Percentiles rank a stretch among this genome's conserved stretches.
phyloP scores from a whole-genome alignment of 2,113 vertebrate genomes.

The Myodes glareolus region DNA sequence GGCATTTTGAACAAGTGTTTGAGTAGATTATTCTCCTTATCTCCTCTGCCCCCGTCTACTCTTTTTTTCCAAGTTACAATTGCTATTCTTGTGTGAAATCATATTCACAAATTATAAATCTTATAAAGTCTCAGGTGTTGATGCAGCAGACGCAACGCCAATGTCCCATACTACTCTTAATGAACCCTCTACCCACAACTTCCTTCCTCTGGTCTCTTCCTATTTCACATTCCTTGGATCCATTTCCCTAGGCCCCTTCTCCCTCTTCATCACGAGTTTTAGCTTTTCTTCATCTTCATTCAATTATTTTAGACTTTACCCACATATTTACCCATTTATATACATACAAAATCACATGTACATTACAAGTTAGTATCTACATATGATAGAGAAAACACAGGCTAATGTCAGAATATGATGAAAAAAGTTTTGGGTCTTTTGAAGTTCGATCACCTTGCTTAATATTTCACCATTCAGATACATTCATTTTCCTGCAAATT shows the following conservation, averaged over 20 bases:
- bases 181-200: neutral
- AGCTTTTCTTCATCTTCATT: neutral
- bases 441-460: neutral
- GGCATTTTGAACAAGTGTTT: neutral
- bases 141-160: neutral
- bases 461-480: neutral
- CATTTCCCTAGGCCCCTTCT: neutral
- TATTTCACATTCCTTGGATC: neutral
- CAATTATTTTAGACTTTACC: neutral
- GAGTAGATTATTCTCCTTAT: neutral
- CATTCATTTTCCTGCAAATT: neutral
- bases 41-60: neutral
- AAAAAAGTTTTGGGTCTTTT: neutral
- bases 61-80: neutral
- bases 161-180: neutral
- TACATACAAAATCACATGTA: neutral
- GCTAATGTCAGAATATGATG: neutral
- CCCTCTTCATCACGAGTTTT: neutral
- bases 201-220: neutral
- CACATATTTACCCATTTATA: neutral
- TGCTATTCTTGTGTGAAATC: neutral
- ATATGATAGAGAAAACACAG: neutral
- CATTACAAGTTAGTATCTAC: neutral
- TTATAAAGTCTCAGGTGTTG: neutral
- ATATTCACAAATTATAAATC: neutral